Evolutionary conservation across 2,113 vertebrate genomes (phyloP).

Genomic region (Podarcis raffonei): DNA sequence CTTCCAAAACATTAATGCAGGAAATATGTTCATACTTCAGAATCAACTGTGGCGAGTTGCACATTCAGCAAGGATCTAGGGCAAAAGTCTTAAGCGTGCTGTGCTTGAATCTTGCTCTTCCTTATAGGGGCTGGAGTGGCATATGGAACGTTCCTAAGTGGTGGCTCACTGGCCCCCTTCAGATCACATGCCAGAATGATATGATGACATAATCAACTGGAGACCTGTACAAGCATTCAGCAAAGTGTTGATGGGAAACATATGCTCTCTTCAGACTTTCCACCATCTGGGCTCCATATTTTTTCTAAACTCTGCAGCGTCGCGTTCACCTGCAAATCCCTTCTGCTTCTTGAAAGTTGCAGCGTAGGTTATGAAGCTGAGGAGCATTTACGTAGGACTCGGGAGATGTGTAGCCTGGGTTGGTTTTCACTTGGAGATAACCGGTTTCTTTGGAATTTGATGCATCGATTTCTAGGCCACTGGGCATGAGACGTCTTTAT

Average conservation of each 20-base stretch:
- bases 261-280: neutral
- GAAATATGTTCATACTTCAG: neutral
- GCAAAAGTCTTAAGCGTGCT: neutral
- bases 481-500: neutral
- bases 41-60: neutral
- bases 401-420: neutral
- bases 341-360: conserved; percentile 11
- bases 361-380: neutral
- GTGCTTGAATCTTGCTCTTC: neutral
- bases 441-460: neutral
- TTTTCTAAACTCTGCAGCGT: neutral
- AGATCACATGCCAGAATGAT: conserved; percentile 22
- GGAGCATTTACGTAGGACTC: neutral
- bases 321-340: conserved; percentile 13
- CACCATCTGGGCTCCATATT: neutral
- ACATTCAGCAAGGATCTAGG: neutral
- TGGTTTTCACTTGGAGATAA: neutral
- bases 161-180: neutral
- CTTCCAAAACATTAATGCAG: neutral
- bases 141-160: neutral
- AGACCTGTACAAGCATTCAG: conserved; percentile 1
- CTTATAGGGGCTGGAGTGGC: neutral
- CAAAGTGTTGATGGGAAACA: conserved; percentile 12
- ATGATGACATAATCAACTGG: conserved; percentile 15
- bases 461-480: neutral